Evolutionary conservation across 2,113 vertebrate species (phyloP), one percentile per base, ranked within the genome.

Genomic region (Phylloscopus whistleri): DNA sequence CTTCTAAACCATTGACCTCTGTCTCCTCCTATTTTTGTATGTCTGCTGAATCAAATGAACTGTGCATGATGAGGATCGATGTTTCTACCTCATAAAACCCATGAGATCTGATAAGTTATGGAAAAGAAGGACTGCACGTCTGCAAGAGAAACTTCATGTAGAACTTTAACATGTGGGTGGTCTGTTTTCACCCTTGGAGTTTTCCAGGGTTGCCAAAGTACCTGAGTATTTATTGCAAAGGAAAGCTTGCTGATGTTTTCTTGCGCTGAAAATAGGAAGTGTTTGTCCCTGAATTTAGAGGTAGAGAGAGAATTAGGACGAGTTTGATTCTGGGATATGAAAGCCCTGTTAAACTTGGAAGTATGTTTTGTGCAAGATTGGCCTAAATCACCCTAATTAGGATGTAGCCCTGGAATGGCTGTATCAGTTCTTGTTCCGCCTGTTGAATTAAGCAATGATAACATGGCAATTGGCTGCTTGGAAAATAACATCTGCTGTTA

Each of bases 211-310:
- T 97, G 90, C 89, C 80, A 79, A 46, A 92, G 79, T 88, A 96
- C 94, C 93, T 77, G 91, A 89, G 52, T 89, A 56, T 96, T 94
- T 88, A 90, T 91, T 95, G 86, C 83, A 83, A 90, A 96, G 82
- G 76, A 96, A 95, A 81, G 48, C 39, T 68, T 90, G 89, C 73
- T 79, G 37, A 4, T 39, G 52, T 89, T 90, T 97, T 97, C 94
- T 92, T 95, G 68, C 81, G 91, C 88, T 94, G 81, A 62, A 90
- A 87, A 67, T 5, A 27, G 74, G 85, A 70, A 55, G 35, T 3
- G 6, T 90, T 91, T 95, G 46, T 69, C 94, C 72, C 55, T 82
- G 52, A n/a, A 24, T 53, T 66, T 83, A 68, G 46, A 89, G 44
- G 16, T 30, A 64, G 49, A 94, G 90, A 31, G 55, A 91, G 64